Evolutionary conservation across 1,140 invertebrate genomes (phyloP), one percentile per base, ranked within the genome.

Genomic region (Diorhabda sublineata): DNA sequence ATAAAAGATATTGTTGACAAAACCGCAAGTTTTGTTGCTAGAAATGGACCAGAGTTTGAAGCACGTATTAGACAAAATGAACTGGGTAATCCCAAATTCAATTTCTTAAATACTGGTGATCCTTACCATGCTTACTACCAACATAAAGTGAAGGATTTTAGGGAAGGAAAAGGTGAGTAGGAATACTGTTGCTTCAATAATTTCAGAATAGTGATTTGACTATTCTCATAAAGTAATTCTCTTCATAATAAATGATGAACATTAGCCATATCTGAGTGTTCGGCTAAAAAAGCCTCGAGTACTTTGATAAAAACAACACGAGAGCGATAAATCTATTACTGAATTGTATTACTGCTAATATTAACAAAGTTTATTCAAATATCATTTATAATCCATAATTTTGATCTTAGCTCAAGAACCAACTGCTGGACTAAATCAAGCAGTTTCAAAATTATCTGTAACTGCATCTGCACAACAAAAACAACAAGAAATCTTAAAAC

Each of bases 81-180:
- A 82, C 85, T 96, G 72, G 95, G 96, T 56, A 99, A 99, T 84
- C 94, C 96, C 2, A 98, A 98, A 80, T 99, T 99, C 78, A 96
- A 96, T 81, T 99, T 99, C 81, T 85, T 99, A n/a, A 98, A 95
- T 78, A 85, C 90, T 70, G 94, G 94, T 2, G 98, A 99, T 84
- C 98, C 98, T 0, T 99, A 99, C 79, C 93, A 99, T 90, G 95
- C 96, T 0, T 99, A 99, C 78, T 99, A 99, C 85, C 92, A 97
- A 74, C 94, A 98, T 79, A 99, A 98, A 84, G 97, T 99, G 42
- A 95, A 95, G 79, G 96, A 99, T 79, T 96, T 98, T 78, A 89
- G 90, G 71, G 96, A 98, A 79, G 95, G 95, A 52, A 95, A 92
- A 87, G 89, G 88, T 88, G 81, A 82, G 75, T 44, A 26, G 26